Base-by-base conservation (phyloP, 2,113 vertebrate genomes). In the Pterocles burchelli region DNA sequence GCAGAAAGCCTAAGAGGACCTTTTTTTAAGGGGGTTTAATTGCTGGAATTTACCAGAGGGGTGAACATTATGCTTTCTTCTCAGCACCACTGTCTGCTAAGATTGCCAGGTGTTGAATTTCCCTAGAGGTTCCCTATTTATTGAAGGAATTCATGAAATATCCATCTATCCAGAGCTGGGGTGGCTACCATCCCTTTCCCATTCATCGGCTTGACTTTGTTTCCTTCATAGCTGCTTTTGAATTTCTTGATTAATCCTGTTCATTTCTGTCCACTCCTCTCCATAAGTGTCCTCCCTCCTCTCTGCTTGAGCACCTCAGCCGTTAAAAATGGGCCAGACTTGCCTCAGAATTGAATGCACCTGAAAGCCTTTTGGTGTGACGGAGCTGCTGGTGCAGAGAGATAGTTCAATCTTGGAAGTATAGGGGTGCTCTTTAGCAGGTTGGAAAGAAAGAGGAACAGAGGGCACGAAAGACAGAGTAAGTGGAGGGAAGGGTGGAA, bases 1-100 rank as follows among this genome's bases (percentile, higher is more conserved):
- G 97, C 97, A 97, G 91, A 97, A 97, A 98, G 97, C 98, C 98
- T 97, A 95, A 97, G 96, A 97, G 96, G 91, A 94, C 96, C 93
- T 93, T 94, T 94, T 94, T 97, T 87, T 6, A 52, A 80, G 95
- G 95, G 88, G 79, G 73, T 91, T 98, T 98, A 98, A 98, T 98
- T 98, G 93, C 97, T 92, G 96, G 62, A 95, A 97, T 98, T 98
- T 98, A 97, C 89, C 87, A 96, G 91, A 93, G 94, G 77, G 87
- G 86, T 97, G 95, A 97, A 96, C 75, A 78, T 93, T 96, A 73
- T 75, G 96, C 93, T 92, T 96, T 98, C 94, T 96, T 97, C 76
- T 73, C 93, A 96, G 93, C 49, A 72, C 75, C 83, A 93, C 92
- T 97, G 97, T 97, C 96, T 96, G 93, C 89, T 96, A 95, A 96